phyloP scores from a whole-genome alignment of 2,888 invertebrate genomes.

The Athetis lepigone region DNA sequence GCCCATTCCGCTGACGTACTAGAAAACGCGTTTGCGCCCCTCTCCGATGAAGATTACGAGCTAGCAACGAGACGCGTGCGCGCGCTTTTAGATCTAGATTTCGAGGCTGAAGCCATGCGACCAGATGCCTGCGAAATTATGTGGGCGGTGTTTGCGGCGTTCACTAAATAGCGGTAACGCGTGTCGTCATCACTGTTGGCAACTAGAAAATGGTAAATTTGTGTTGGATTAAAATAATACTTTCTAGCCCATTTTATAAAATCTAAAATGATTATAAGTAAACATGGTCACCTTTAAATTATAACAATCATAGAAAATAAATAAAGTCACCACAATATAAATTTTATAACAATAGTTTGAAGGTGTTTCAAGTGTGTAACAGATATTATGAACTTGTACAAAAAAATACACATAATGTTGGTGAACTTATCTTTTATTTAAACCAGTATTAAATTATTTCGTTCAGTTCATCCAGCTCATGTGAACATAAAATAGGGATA shows the following conservation, averaged over 20 bases:
- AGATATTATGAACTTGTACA: constrained; percentile 59
- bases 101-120: constrained; percentile 98
- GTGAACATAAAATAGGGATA: constrained; percentile 20
- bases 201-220: constrained; percentile 66
- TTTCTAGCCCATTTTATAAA: constrained; percentile 60
- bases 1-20: constrained; percentile 99
- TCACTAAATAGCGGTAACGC: constrained; percentile 95
- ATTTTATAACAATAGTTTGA: constrained; percentile 32
- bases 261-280: constrained; percentile 57
- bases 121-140: constrained; percentile 97
- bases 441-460: constrained; percentile 68
- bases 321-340: constrained; percentile 30
- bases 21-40: constrained; percentile 99
- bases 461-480: constrained; percentile 54
- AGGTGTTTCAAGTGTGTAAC: constrained; percentile 25
- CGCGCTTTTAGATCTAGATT: constrained; percentile 98
- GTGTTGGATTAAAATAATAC: constrained; percentile 59
- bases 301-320: constrained; percentile 37
- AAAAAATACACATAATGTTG: constrained; percentile 48
- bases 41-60: constrained; percentile 99
- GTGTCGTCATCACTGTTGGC: constrained; percentile 63
- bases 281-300: constrained; percentile 42
- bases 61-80: constrained; percentile 99
- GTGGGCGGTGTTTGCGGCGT: constrained; percentile 99
- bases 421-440: constrained; percentile 46